Base-by-base conservation (phyloP, 2,888 invertebrate genomes). In the Drosophila heteroneura region DNA sequence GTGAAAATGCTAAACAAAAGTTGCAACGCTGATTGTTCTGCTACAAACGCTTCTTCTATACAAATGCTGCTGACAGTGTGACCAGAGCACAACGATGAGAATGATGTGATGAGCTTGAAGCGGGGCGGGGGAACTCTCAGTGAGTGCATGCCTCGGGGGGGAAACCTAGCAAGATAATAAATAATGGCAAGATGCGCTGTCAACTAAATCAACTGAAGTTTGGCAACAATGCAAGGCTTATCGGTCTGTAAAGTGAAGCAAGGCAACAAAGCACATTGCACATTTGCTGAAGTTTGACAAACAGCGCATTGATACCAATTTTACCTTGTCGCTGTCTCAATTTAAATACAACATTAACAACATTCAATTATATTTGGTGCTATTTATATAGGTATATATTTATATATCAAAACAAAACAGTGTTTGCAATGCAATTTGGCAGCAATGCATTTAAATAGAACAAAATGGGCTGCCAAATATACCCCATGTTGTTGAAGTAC, bases 1-100 rank as follows among this genome's bases (percentile, higher is more conserved):
- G 68, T 54, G 64, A 41, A 47, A 61, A 60, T 39, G 22, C 62
- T 58, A 62, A 76, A 87, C 77, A 87, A 87, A 74, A 85, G 82
- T 75, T 63, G 63, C 72, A 58, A 44, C 52, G 74, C 32, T 62
- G 58, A 70, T 79, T 81, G 76, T 80, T 76, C 52, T 54, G n/a
- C 60, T n/a, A 10, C 32, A 32, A 12, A 64, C 39, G 65, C 63
- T 53, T 49, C 73, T 65, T 57, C 63, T 51, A 32, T 57, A 32
- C 73, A 51, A 68, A 59, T 75, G 66, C 51, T 33, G 57, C 22
- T 73, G 81, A 81, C 81, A 79, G 79, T 79, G 75, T 63, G 75
- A 63, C 79, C 74, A 66, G 19, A 59, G 62, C 65, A 77, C 44
- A 69, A 65, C 44, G 10, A 16, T 47, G 44, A n/a, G 37, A 59